Conservation (phyloP, 2,888 invertebrate species). For the Theretra japonica region DNA sequence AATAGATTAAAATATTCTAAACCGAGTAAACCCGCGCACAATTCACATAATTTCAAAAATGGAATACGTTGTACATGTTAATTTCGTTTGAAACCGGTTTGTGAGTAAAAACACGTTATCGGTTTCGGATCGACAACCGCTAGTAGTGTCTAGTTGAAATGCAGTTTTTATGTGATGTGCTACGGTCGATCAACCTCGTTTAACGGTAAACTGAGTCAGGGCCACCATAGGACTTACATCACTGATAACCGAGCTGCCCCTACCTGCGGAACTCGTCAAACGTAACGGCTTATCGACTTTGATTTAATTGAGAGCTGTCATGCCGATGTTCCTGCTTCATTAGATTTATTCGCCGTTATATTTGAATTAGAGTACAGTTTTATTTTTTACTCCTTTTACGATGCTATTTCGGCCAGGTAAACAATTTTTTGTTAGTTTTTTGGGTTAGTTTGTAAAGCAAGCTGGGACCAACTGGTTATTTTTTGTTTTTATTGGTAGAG, state of each 20-base stretch:
- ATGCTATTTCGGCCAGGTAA: neutral
- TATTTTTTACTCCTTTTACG: neutral
- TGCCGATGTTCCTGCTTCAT: slow-evolving; percentile 7
- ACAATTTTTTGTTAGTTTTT: slow-evolving; percentile 12
- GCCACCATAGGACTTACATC: slow-evolving; percentile 45
- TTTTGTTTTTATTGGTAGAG: neutral
- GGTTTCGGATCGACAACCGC: slow-evolving; percentile 41
- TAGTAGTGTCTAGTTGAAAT: slow-evolving; percentile 43
- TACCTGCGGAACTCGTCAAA: slow-evolving; percentile 42
- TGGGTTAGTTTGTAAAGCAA: neutral
- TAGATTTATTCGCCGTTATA: slow-evolving; percentile 23
- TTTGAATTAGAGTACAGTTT: slow-evolving; percentile 12
- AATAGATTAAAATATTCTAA: neutral
- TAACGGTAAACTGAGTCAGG: slow-evolving; percentile 59
- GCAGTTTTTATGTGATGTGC: slow-evolving; percentile 51
- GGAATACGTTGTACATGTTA: slow-evolving; percentile 11
- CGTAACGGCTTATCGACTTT: slow-evolving; percentile 19
- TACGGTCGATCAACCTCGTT: slow-evolving; percentile 74
- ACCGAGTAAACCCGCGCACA: neutral
- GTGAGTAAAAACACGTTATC: slow-evolving; percentile 10
- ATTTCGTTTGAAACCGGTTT: slow-evolving; percentile 27
- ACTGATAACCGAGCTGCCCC: slow-evolving; percentile 32
- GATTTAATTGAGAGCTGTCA: slow-evolving; percentile 26
- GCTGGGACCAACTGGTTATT: neutral
- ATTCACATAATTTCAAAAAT: neutral